Percentiles rank a stretch among this genome's conserved stretches.
phyloP scores from a whole-genome alignment of 2,888 invertebrate genomes.

The Agrochola circellaris region DNA sequence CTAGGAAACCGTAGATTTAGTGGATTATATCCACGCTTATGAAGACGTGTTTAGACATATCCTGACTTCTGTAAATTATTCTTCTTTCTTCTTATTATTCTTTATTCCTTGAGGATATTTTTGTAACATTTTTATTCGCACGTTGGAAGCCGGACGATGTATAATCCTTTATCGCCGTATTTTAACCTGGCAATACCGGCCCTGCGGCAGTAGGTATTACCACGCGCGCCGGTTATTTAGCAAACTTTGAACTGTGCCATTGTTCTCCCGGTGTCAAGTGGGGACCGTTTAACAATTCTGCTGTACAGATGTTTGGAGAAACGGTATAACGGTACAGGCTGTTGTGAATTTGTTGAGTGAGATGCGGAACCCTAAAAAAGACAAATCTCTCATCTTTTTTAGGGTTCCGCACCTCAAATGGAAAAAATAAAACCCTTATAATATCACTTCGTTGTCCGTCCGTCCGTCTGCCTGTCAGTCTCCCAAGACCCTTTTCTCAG shows the following conservation, averaged over 20 bases:
- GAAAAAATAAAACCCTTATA: neutral
- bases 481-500: neutral
- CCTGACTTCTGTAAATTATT: neutral
- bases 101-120: neutral
- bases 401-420: neutral
- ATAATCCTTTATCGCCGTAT: neutral
- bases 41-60: neutral
- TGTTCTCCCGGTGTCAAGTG: slow-evolving; percentile 49
- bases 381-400: too few relatives aligned
- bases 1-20: too few relatives aligned
- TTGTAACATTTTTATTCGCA: neutral
- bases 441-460: neutral
- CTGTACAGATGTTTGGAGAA: slow-evolving; percentile 31
- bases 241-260: slow-evolving; percentile 53
- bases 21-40: too few relatives aligned
- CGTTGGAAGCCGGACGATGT: neutral
- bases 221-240: slow-evolving; percentile 44
- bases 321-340: neutral
- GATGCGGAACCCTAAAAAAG: too few relatives aligned
- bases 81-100: too few relatives aligned
- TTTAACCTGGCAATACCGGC: slow-evolving; percentile 30
- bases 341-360: neutral
- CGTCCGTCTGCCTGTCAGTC: neutral
- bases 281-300: slow-evolving; percentile 36
- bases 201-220: slow-evolving; percentile 32